These are phyloP conservation scores for Nomada flava DNA, from an alignment of 2,888 invertebrate species.

Conservation along the genomic window DNA sequence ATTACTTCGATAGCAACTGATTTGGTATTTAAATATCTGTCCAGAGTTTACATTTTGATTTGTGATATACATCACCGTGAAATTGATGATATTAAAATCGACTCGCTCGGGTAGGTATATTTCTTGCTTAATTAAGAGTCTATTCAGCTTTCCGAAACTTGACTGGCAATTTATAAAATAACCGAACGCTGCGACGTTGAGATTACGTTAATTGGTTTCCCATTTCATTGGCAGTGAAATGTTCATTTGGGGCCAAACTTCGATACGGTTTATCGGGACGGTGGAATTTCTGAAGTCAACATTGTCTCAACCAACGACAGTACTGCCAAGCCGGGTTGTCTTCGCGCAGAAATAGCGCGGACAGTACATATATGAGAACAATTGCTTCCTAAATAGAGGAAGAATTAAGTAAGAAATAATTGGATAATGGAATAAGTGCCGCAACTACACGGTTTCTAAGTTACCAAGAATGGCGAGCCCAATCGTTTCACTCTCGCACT, in stretches of 20 bases:
- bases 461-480: constrained; percentile 17
- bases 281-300: not conserved
- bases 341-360: not conserved
- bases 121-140: not conserved
- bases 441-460: constrained; percentile 24
- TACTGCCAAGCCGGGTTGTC: not conserved
- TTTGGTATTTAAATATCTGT: constrained; percentile 12
- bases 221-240: not conserved
- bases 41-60: not conserved
- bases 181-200: not conserved
- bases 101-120: too few species aligned
- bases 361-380: constrained; percentile 5
- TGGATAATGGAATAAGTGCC: constrained; percentile 26
- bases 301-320: not conserved
- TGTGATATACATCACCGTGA: not conserved
- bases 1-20: not conserved
- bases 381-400: constrained; percentile 22
- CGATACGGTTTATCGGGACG: not conserved
- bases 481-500: constrained; percentile 4
- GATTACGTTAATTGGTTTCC: not conserved
- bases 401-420: constrained; percentile 36
- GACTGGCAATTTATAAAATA: not conserved
- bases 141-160: not conserved
- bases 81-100: not conserved
- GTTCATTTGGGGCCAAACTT: not conserved